Base-by-base conservation (phyloP, 2,797 vertebrate genomes). In the Setipinna tenuifilis region DNA sequence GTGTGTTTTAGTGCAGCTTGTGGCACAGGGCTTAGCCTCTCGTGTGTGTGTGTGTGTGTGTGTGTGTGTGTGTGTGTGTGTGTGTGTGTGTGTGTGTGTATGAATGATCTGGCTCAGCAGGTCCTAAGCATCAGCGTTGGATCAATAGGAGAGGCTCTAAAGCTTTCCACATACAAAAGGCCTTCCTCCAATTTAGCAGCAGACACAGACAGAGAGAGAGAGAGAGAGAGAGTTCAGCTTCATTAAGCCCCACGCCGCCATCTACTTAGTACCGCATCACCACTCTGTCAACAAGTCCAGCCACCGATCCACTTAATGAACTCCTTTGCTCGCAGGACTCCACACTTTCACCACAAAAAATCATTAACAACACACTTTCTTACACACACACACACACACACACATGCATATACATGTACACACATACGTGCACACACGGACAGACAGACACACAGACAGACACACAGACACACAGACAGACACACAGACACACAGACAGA, bases 111-210 rank as follows among this genome's bases (percentile, higher is more conserved):
- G 35, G 71, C 19, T 41, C 19, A 44, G 31, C 17, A 21, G 17
- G 17, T 44, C 31, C 41, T 78, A 31, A 78, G 35, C 71, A 9
- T 54, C 7, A 54, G 50, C 35, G 68, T 16, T 71, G 28, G 28
- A 71, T 71, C 68, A 35, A 31, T 35, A 71, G 28, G 16, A 14
- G 16, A 14, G 10, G 0, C 68, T 71, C 28, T 35, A 25, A 68
- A 68, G 28, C 68, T 71, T 71, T 31, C 68, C 68, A 71, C 68
- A 35, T 28, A 71, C 68, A 71, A 71, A 71, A 71, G 68, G 31
- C 12, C 68, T 6, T 54, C 50, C 50, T 9, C 25, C 28, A 71
- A 21, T 68, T 28, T 21, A 28, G 65, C 23, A 12, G 65, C 31
- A 17, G 28, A 71, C 68, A n/a, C n/a, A n/a, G n/a, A n/a, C n/a